phyloP scores from a whole-genome alignment of 2,797 vertebrate species.

The Phaenicophaeus curvirostris region DNA sequence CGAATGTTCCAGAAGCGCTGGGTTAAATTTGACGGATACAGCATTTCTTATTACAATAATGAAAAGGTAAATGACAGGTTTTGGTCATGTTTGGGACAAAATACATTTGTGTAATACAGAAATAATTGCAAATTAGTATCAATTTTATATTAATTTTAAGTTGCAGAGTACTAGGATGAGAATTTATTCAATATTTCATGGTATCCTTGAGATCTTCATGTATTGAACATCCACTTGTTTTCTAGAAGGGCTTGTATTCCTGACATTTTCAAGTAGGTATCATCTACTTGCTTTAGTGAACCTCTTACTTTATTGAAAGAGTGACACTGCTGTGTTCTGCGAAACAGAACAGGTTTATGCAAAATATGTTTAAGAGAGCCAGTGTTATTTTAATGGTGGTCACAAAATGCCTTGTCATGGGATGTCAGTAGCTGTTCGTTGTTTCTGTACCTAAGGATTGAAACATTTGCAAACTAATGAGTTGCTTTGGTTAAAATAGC shows the following conservation, averaged over 20 bases:
- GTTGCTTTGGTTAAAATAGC: background rate
- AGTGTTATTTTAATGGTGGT: background rate
- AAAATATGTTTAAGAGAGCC: background rate
- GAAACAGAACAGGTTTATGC: background rate
- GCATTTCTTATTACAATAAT: slow-evolving; percentile 91
- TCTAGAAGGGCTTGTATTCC: background rate
- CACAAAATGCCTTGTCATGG: background rate
- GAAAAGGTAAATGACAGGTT: slow-evolving; percentile 84
- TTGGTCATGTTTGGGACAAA: background rate
- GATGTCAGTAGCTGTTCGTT: background rate
- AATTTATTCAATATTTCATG: background rate
- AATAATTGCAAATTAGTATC: background rate
- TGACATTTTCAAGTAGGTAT: background rate
- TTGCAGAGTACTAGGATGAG: background rate
- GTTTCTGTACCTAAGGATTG: background rate
- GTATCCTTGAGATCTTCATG: background rate
- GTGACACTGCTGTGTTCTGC: background rate
- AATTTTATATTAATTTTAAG: background rate
- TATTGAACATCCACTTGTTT: background rate
- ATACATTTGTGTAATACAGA: background rate
- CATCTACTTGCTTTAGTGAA: background rate
- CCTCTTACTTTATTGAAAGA: background rate
- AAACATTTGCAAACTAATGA: background rate
- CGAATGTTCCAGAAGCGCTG: slow-evolving; percentile 93
- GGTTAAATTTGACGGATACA: slow-evolving; percentile 92